Percentiles rank a stretch among this genome's conserved stretches.
phyloP scores from a whole-genome alignment of 2,113 vertebrate genomes.

The Prionailurus bengalensis region DNA sequence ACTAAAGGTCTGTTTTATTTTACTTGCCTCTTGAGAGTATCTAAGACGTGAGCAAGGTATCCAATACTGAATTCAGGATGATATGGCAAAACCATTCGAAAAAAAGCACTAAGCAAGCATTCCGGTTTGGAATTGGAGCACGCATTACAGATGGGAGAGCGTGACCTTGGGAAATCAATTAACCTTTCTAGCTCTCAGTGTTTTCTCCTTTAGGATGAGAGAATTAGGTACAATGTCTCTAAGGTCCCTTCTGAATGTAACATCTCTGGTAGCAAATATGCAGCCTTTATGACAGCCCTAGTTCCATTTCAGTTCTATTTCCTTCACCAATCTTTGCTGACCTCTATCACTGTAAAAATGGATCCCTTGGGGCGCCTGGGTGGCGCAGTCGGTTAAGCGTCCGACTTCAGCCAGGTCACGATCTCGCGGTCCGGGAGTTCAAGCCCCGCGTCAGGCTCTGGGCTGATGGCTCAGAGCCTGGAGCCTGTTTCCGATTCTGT shows the following conservation, averaged over 20 bases:
- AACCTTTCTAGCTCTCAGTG: neutral
- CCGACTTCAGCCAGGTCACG: too few species aligned
- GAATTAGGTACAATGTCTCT: neutral
- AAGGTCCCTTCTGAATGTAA: conserved; percentile 21
- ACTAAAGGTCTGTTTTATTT: conserved; percentile 44
- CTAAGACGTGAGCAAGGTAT: neutral
- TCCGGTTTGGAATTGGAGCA: neutral
- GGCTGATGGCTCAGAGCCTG: too few species aligned
- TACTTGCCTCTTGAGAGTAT: neutral
- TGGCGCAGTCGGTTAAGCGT: too few species aligned
- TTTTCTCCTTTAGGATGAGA: neutral
- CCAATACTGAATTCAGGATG: neutral
- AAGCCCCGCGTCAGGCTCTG: too few species aligned
- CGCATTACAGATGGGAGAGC: conserved; percentile 43
- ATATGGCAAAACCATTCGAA: neutral
- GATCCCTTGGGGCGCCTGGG: neutral
- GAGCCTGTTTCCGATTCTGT: too few species aligned
- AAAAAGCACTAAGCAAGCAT: neutral
- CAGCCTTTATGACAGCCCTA: neutral
- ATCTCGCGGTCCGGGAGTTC: too few species aligned
- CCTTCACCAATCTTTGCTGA: neutral
- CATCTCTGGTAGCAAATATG: neutral
- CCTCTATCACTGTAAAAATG: neutral
- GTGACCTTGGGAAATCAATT: conserved; percentile 62
- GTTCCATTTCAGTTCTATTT: neutral